These are phyloP conservation scores for Nesometra sesokonis DNA, from an alignment of 35 echinoderm and acorn worm genomes.

Conservation along the genomic window DNA sequence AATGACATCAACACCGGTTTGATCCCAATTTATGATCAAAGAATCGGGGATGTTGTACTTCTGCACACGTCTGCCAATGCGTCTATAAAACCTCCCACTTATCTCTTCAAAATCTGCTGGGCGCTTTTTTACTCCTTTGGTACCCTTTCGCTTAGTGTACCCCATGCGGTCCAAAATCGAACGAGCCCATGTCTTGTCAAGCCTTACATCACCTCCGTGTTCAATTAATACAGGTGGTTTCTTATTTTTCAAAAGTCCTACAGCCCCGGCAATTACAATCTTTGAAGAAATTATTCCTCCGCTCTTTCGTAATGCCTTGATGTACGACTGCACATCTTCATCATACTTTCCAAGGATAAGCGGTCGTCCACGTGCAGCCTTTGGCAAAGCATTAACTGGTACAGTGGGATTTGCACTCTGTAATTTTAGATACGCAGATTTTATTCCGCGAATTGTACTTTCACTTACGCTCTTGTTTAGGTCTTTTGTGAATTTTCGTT, in stretches of 20 bases:
- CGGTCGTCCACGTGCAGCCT: not conserved
- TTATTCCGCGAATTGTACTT: not conserved
- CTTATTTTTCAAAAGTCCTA: not conserved
- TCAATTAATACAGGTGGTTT: not conserved
- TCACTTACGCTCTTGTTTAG: not conserved
- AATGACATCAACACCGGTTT: constrained; percentile 8
- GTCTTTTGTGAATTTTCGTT: not conserved
- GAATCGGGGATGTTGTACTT: constrained; percentile 20
- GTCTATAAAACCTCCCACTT: constrained; percentile 1
- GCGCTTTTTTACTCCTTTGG: constrained; percentile 3
- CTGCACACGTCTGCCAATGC: not conserved
- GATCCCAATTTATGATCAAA: constrained; percentile 24
- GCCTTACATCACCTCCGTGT: constrained; percentile 21
- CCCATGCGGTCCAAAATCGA: constrained; percentile 3
- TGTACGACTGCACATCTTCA: not conserved
- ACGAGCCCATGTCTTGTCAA: too few species aligned
- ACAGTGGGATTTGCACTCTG: not conserved
- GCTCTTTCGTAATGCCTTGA: too few species aligned
- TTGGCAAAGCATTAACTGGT: not conserved
- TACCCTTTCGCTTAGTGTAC: constrained; percentile 28
- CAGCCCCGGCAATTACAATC: not conserved
- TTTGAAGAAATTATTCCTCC: too few species aligned
- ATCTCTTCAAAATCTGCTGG: constrained; percentile 9
- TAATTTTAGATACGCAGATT: not conserved
- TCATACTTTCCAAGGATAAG: not conserved